Evolutionary conservation across 2,113 vertebrate species (phyloP).

Genomic region (Solenodon paradoxus): DNA sequence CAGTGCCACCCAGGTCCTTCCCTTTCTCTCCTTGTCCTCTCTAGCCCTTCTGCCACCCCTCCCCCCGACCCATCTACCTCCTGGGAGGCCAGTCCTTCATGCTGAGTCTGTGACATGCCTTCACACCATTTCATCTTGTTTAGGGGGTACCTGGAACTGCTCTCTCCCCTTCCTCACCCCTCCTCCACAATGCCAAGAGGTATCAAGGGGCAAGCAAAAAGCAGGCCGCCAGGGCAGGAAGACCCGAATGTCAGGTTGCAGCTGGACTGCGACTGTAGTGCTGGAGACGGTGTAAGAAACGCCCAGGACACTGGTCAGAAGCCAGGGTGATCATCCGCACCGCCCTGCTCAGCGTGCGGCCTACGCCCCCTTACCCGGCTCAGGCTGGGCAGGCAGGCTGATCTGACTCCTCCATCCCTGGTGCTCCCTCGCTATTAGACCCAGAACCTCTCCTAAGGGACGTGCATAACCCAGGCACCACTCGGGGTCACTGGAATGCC

Average conservation of each 20-base stretch:
- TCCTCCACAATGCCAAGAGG: background rate
- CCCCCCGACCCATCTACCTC: conserved; percentile 50
- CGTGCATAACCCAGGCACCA: background rate
- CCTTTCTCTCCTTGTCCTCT: background rate
- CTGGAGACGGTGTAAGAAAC: conserved; percentile 22
- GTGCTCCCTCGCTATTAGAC: conserved; percentile 41
- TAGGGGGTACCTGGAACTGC: conserved; percentile 32
- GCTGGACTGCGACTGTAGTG: conserved; percentile 63
- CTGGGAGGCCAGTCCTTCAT: conserved; percentile 61
- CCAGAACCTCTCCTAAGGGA: conserved; percentile 42
- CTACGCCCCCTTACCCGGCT: background rate
- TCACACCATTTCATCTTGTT: conserved; percentile 34
- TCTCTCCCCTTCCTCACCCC: background rate
- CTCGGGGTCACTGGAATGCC: background rate
- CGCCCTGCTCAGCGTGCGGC: background rate
- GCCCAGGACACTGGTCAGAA: background rate
- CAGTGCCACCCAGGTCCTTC: conserved; percentile 7
- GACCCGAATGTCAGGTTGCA: conserved; percentile 44
- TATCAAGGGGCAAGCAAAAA: background rate
- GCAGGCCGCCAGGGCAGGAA: background rate
- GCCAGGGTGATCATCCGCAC: background rate
- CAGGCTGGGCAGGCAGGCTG: background rate
- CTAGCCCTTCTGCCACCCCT: background rate
- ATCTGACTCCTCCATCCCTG: conserved; percentile 12
- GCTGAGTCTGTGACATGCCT: conserved; percentile 57